Base-by-base conservation (phyloP, 2,113 vertebrate species). In the Dicrurus megarhynchus region DNA sequence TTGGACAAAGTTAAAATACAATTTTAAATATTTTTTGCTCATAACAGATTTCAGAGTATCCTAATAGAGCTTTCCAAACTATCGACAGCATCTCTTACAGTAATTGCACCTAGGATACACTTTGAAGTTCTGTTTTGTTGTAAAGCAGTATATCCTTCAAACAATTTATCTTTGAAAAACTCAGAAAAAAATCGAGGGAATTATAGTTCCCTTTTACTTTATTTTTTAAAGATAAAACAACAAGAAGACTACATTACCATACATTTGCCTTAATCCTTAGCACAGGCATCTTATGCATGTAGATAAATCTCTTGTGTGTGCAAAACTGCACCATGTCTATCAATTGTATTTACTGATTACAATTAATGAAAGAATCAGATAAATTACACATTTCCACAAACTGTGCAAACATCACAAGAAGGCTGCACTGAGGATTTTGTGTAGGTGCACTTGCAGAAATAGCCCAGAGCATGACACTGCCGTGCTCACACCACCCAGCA, bases 401-500 rank as follows among this genome's bases (percentile, higher is more conserved):
- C 12, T 18, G 24, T 39, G 14, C 28, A 59, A 55, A 19, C 22
- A 83, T 14, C 35, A 21, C 26, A 32, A 22, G 27, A 16, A 27
- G 32, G 23, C 39, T 59, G 77, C 76, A 49, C 3, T 17, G 28
- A 55, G 70, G 65, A 22, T 23, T 56, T 39, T 15, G 56, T 50
- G 83, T 20, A 14, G 68, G 32, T 44, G 53, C 41, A 65, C 5
- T 1, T 23, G 21, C 49, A 84, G 49, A 42, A 69, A 44, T 24
- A 73, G 59, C 63, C 17, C 44, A 42, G 53, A 89, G 26, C 19
- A 20, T 0, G 0, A 32, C 1, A 1, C 8, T 28, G 21, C n/a
- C 0, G 1, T 24, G 18, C 33, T 77, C 57, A 14, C 13, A 3
- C 18, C 30, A 15, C 10, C 21, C 44, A 12, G 41, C 15, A 42